Percentiles rank a stretch among this genome's conserved stretches.
Conservation (phyloP, 1,140 invertebrate species). For the Cydia strobilella region DNA sequence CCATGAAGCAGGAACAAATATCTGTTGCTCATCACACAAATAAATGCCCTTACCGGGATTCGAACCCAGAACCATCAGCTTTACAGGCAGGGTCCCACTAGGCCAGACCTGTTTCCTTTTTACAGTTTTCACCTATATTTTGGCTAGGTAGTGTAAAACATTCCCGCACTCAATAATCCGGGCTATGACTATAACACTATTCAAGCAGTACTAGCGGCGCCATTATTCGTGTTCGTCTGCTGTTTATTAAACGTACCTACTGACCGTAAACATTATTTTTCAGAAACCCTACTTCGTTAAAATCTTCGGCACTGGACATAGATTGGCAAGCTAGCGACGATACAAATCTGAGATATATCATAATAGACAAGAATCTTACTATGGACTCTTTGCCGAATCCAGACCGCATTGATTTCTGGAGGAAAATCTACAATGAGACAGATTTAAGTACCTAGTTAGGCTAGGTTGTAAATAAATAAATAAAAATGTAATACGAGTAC, state of each 20-base stretch:
- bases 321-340: conserved; percentile 24
- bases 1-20: too few relatives aligned
- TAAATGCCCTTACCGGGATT: too few relatives aligned
- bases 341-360: conserved; percentile 40
- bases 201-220: too few relatives aligned
- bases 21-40: too few relatives aligned
- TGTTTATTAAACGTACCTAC: not conserved
- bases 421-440: conserved; percentile 38
- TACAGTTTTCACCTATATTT: too few relatives aligned
- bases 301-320: conserved; percentile 20
- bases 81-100: too few relatives aligned
- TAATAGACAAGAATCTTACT: conserved; percentile 40
- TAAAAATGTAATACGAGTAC: not conserved
- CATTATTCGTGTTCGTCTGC: not conserved
- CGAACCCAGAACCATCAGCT: too few relatives aligned
- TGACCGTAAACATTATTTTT: conserved; percentile 4
- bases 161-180: too few relatives aligned
- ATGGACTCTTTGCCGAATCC: conserved; percentile 43
- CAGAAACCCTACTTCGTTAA: conserved; percentile 32
- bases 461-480: not conserved
- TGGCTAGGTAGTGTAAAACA: too few relatives aligned
- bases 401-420: conserved; percentile 48
- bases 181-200: too few relatives aligned
- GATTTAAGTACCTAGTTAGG: not conserved
- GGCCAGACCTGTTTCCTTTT: too few relatives aligned